phyloP scores from a whole-genome alignment of 2,797 vertebrate species.

The Sebastes alutus region DNA sequence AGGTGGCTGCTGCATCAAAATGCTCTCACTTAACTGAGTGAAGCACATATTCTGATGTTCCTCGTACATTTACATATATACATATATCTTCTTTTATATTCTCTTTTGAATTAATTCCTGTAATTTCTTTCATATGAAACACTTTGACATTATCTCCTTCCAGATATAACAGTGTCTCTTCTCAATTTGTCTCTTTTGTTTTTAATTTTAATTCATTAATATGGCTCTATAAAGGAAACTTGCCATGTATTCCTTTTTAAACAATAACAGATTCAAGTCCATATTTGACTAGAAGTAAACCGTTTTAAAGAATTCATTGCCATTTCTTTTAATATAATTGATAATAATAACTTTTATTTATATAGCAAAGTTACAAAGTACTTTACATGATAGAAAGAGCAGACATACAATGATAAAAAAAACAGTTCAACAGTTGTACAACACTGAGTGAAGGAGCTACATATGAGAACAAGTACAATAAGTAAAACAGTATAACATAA shows the following conservation, averaged over 20 bases:
- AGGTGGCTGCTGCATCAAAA: neutral
- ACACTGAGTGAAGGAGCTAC: too few species aligned
- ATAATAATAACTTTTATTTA: neutral
- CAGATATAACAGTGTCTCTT: neutral
- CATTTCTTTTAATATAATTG: neutral
- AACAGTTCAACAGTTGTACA: too few species aligned
- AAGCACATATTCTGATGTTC: neutral
- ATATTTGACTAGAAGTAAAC: neutral
- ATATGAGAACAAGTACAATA: too few species aligned
- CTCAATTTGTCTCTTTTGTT: neutral
- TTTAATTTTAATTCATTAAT: neutral
- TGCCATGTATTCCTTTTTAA: neutral
- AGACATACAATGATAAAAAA: too few species aligned
- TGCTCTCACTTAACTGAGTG: neutral
- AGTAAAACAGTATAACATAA: too few species aligned
- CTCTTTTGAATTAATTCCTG: neutral
- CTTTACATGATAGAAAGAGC: too few species aligned
- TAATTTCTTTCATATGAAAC: neutral
- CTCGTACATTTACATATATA: neutral
- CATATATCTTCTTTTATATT: neutral
- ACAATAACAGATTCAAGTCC: neutral
- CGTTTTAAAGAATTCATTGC: neutral
- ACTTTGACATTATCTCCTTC: neutral
- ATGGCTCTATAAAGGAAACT: neutral
- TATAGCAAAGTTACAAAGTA: too few species aligned